Percentiles rank a stretch among this genome's conserved stretches.
These are phyloP conservation scores for Hylaeus anthracinus DNA, from an alignment of 1,140 invertebrate species.

Conservation along the genomic window DNA sequence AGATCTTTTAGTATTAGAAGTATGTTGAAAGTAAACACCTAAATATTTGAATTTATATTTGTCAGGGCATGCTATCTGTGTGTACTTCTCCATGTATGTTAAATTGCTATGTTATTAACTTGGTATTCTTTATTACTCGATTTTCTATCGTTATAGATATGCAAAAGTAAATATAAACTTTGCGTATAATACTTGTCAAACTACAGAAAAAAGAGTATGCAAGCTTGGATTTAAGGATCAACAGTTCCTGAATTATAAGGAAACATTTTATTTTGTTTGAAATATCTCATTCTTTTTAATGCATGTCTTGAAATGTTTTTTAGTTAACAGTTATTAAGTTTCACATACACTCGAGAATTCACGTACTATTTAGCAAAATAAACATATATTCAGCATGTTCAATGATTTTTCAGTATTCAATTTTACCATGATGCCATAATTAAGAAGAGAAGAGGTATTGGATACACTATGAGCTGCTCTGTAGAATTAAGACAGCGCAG, in stretches of 20 bases:
- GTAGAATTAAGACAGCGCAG: conserved; percentile 77
- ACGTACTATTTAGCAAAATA: too few species aligned
- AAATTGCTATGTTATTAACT: neutral
- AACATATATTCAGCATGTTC: too few species aligned
- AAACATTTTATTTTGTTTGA: neutral
- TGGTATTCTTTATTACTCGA: too few species aligned
- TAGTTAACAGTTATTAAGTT: too few species aligned
- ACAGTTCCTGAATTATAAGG: too few species aligned
- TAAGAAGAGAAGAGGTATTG: neutral
- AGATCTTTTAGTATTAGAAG: neutral
- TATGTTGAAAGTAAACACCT: neutral
- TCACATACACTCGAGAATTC: too few species aligned
- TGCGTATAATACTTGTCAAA: too few species aligned
- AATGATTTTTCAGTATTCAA: conserved; percentile 26
- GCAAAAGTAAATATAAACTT: too few species aligned
- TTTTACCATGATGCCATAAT: conserved; percentile 37
- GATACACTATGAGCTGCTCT: conserved; percentile 74
- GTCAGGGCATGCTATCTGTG: neutral
- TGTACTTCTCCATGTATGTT: neutral
- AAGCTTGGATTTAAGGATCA: too few species aligned
- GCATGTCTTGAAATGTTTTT: too few species aligned
- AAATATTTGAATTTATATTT: neutral
- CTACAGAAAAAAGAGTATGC: too few species aligned
- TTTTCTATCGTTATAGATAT: too few species aligned
- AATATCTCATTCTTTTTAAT: neutral